These are phyloP conservation scores for Aricia artaxerxes DNA, from an alignment of 2,888 invertebrate genomes.

Conservation along the genomic window DNA sequence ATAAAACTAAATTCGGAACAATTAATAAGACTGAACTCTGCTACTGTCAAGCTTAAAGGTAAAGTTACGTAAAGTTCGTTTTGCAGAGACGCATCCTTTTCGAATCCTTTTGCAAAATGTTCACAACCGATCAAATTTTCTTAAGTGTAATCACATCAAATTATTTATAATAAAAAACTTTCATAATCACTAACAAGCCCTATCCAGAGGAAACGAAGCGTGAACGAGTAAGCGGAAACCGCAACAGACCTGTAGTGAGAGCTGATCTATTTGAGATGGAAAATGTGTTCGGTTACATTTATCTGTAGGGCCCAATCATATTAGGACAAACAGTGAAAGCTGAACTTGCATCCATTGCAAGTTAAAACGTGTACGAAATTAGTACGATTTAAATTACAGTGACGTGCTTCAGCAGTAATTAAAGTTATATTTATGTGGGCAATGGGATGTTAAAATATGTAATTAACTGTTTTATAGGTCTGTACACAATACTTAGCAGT, in stretches of 20 bases:
- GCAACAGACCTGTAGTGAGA: constrained; percentile 30
- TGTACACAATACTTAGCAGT: too few species aligned
- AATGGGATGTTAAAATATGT: too few species aligned
- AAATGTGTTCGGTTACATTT: constrained; percentile 1
- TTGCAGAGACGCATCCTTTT: too few species aligned
- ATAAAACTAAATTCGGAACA: too few species aligned
- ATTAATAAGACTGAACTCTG: too few species aligned
- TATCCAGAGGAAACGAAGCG: constrained; percentile 30
- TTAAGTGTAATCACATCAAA: not conserved
- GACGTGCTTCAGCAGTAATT: too few species aligned
- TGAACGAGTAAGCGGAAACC: constrained; percentile 31
- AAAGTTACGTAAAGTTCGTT: too few species aligned
- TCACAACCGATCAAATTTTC: too few species aligned
- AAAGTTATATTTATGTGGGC: not conserved
- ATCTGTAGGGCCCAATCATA: not conserved
- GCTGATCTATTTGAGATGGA: constrained; percentile 14
- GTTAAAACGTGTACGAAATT: not conserved
- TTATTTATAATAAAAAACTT: not conserved
- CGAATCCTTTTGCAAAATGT: too few species aligned
- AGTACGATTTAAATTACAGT: too few species aligned
- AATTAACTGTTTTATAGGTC: too few species aligned
- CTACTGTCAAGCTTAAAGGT: too few species aligned
- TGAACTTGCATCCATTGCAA: not conserved
- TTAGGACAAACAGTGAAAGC: constrained; percentile 1
- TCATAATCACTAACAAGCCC: constrained; percentile 26